Evolutionary conservation across 1,140 invertebrate species (phyloP), one percentile per base, ranked within the genome.

Genomic region (Anastrepha ludens): DNA sequence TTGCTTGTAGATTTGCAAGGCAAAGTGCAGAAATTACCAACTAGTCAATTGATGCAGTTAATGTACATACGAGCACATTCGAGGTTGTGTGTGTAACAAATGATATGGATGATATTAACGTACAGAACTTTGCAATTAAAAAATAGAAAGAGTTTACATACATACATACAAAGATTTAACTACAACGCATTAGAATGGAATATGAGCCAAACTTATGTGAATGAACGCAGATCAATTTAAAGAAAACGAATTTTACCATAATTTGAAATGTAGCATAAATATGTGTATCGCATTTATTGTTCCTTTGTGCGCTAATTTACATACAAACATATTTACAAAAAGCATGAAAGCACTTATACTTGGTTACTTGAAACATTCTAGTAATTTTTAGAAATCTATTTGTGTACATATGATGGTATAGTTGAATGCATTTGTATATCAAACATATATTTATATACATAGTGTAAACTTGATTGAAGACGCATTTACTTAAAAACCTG

Each of bases 401-500:
- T 55, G 9, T 81, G 17, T 55, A 58, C 47, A 81, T 55, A 20
- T 55, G 9, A 20, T 20, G 17, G 74, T 81, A 55, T 6, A 81
- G 47, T 29, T 15, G 47, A 2, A 29, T 55, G 44, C 44, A 81
- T 81, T 50, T 81, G 74, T 81, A 81, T 29, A 55, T 55, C 20
- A 50, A 3, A 55, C 20, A 47, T 55, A 81, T 81, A 55, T 74
- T 20, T 55, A 81, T 81, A 55, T 74, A 47, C 39, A 74, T 74
- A 39, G n/a, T 81, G 47, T 81, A 81, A 81, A 55, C 20, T 81
- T 50, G 15, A 55, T 81, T 81, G 47, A 81, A 55, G 9, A 11
- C 47, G 74, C 74, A 81, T 81, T 81, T 81, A 81, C 74, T 81
- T 81, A 81, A 81, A 81, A 29, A 81, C 9, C 20, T 55, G 44